phyloP scores from a whole-genome alignment of 2,113 vertebrate species.

The Euleptes europaea region DNA sequence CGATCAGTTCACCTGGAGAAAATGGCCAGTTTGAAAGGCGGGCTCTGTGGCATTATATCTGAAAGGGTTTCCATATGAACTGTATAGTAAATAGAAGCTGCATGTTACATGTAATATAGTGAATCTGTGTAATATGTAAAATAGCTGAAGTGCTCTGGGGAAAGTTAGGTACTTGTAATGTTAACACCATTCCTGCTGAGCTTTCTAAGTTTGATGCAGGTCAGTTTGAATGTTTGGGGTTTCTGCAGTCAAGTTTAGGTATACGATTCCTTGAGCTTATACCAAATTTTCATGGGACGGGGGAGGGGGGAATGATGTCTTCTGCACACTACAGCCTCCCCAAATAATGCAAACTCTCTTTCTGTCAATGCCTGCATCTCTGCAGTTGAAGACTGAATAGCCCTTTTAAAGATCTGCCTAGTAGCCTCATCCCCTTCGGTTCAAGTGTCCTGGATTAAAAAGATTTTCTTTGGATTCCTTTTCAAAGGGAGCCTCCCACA shows the following conservation, averaged over 20 bases:
- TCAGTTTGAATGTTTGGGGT: constrained; percentile 36
- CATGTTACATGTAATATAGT: neutral
- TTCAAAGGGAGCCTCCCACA: constrained; percentile 77
- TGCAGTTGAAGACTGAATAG: constrained; percentile 52
- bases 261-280: constrained; percentile 39
- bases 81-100: accelerated
- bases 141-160: neutral
- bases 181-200: constrained; percentile 51
- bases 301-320: neutral
- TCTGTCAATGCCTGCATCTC: constrained; percentile 25
- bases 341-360: neutral
- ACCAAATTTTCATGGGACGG: constrained; percentile 7
- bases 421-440: constrained; percentile 70
- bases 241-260: constrained; percentile 51
- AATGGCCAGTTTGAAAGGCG: too few species aligned
- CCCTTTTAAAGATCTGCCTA: constrained; percentile 68
- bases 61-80: neutral
- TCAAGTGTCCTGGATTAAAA: constrained; percentile 75
- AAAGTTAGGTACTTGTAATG: constrained; percentile 63
- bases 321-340: neutral
- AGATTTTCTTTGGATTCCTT: constrained; percentile 66
- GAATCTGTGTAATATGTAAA: neutral
- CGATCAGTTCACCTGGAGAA: too few species aligned
- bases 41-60: neutral
- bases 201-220: constrained; percentile 49